phyloP scores from a whole-genome alignment of 1,140 invertebrate species.

The Geopemphigus sp. region DNA sequence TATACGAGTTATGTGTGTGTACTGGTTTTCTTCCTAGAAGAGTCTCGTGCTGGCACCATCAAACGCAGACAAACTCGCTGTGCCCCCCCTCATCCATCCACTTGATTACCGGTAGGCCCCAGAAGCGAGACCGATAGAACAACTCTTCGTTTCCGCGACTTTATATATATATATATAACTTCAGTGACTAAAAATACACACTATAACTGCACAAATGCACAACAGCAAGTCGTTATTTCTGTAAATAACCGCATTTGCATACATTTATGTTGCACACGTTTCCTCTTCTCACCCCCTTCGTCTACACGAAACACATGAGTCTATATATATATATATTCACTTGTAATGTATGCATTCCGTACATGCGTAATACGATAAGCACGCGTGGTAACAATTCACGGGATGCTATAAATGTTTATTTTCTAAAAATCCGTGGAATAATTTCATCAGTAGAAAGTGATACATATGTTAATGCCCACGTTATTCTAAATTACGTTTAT shows the following conservation, averaged over 20 bases:
- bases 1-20: not conserved
- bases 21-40: conserved; percentile 41
- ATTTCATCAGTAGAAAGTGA: not conserved
- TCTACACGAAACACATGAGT: too few species aligned
- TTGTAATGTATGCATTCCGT: conserved; percentile 32
- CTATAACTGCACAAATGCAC: conserved; percentile 29
- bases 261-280: conserved; percentile 15
- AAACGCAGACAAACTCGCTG: conserved; percentile 1
- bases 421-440: not conserved
- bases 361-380: conserved; percentile 8
- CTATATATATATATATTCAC: too few species aligned
- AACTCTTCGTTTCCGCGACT: conserved; percentile 6
- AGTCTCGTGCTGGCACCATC: not conserved
- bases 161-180: too few species aligned
- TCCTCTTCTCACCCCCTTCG: not conserved
- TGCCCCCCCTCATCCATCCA: not conserved
- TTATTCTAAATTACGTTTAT: too few species aligned
- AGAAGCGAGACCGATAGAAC: not conserved
- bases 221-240: conserved; percentile 25
- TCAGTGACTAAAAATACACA: conserved; percentile 20
- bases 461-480: too few species aligned
- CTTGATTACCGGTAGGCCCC: not conserved
- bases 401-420: not conserved
- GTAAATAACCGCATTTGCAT: conserved; percentile 39
- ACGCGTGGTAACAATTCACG: not conserved